phyloP scores from a whole-genome alignment of 2,113 vertebrate species.

The Reinhardtius hippoglossoides region DNA sequence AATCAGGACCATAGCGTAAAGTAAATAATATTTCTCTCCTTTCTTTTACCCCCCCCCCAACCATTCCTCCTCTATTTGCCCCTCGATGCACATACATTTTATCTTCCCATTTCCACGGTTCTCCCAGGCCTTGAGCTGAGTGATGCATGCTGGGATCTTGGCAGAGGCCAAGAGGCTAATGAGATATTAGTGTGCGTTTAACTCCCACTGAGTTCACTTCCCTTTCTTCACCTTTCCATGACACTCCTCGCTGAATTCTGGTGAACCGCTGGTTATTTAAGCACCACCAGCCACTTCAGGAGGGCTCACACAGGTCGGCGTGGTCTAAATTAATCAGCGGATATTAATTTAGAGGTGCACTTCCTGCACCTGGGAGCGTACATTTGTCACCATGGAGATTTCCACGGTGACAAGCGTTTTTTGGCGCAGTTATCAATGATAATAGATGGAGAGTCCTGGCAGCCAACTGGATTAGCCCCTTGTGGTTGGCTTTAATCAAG shows the following conservation, averaged over 20 bases:
- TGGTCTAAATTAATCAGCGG: conserved; percentile 69
- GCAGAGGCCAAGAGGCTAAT: conserved; percentile 87
- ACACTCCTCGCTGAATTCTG: conserved; percentile 60
- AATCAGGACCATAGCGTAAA: conserved; percentile 66
- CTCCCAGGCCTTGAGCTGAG: conserved; percentile 59
- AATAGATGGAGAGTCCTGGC: conserved; percentile 63
- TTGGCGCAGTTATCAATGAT: conserved; percentile 70
- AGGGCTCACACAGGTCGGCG: conserved; percentile 49
- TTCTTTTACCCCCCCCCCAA: conserved; percentile 5
- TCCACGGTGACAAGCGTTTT: conserved; percentile 51
- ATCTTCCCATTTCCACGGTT: conserved; percentile 55
- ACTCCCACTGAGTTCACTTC: conserved; percentile 71
- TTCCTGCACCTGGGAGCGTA: conserved; percentile 59
- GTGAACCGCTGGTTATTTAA: conserved; percentile 82
- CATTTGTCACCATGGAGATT: conserved; percentile 68
- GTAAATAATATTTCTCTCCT: conserved; percentile 77
- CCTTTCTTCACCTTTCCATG: conserved; percentile 59
- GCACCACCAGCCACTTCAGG: conserved; percentile 67
- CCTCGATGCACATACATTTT: conserved; percentile 59
- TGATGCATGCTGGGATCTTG: conserved; percentile 78
- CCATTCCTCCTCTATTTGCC: conserved; percentile 29
- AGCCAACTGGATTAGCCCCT: conserved; percentile 72
- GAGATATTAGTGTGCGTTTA: conserved; percentile 94
- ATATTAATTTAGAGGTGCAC: conserved; percentile 68
- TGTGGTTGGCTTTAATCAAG: conserved; percentile 77